Percentiles rank a stretch among this genome's conserved stretches.
phyloP scores from a whole-genome alignment of 2,888 invertebrate species.

The Tenthredo livida region DNA sequence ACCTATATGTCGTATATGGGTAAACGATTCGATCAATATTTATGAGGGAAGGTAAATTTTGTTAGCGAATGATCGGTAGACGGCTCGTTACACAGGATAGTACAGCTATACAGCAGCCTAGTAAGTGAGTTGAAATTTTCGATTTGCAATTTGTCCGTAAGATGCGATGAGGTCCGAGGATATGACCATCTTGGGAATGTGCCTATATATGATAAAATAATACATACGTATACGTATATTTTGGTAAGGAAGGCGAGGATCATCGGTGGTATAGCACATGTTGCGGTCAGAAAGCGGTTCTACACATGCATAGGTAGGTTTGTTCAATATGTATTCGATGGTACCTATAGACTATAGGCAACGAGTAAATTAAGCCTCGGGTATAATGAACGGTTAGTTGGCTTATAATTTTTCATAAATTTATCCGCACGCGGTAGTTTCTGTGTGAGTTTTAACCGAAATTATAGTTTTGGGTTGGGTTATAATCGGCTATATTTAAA shows the following conservation, averaged over 20 bases:
- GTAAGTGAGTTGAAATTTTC: constrained; percentile 19
- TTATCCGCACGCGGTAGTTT: neutral
- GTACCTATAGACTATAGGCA: neutral
- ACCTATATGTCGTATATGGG: neutral
- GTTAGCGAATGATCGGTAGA: constrained; percentile 12
- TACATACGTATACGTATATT: neutral
- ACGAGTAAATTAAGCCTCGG: constrained; percentile 9
- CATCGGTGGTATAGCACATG: neutral
- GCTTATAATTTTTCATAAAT: constrained; percentile 1
- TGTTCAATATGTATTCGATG: neutral
- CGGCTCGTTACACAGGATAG: neutral
- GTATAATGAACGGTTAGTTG: constrained; percentile 4
- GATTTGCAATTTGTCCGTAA: constrained; percentile 37
- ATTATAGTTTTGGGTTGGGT: neutral
- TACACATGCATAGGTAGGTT: neutral
- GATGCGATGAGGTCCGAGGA: neutral
- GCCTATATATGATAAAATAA: neutral
- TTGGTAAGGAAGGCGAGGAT: neutral
- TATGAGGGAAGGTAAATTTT: neutral
- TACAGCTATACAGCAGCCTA: too few relatives aligned
- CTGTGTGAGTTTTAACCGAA: neutral
- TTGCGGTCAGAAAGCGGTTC: constrained; percentile 25
- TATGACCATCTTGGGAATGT: neutral
- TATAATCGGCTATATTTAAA: neutral
- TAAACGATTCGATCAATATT: neutral